A percentile compares a stretch with the other conserved stretches of the same genome.
phyloP scores from a whole-genome alignment of 2,888 invertebrate species.

The Phlogophora meticulosa region DNA sequence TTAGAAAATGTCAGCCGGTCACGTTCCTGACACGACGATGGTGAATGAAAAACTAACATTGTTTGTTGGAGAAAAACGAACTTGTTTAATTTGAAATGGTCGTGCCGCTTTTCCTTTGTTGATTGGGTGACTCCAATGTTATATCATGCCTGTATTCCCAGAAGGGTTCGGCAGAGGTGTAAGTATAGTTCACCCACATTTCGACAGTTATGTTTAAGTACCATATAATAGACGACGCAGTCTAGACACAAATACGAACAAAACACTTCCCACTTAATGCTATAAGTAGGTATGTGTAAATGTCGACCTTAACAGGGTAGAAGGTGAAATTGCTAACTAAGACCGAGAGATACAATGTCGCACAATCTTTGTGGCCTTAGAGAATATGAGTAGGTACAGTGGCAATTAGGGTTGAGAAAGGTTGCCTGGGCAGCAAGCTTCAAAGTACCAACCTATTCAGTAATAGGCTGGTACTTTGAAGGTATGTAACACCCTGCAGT shows the following conservation, averaged over 20 bases:
- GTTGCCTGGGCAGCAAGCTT: constrained; percentile 13
- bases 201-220: too few relatives aligned
- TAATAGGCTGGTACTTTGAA: too few relatives aligned
- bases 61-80: constrained; percentile 6
- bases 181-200: too few relatives aligned
- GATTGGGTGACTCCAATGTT: background rate
- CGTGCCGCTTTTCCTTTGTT: background rate
- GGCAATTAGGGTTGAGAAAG: constrained; percentile 30
- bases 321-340: constrained; percentile 21
- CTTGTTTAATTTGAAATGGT: background rate
- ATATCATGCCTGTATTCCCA: too few relatives aligned
- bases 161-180: too few relatives aligned
- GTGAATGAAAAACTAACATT: constrained; percentile 24
- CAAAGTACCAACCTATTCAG: constrained; percentile 31
- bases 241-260: too few relatives aligned
- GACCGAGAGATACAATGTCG: constrained; percentile 36
- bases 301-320: constrained; percentile 22
- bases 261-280: background rate
- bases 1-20: constrained; percentile 43
- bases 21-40: constrained; percentile 42
- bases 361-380: constrained; percentile 21
- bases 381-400: background rate
- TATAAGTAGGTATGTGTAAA: background rate
- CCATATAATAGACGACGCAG: too few relatives aligned
- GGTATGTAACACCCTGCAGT: too few relatives aligned